phyloP scores from a whole-genome alignment of 2,113 vertebrate species.

The Gallinago jamesoni region DNA sequence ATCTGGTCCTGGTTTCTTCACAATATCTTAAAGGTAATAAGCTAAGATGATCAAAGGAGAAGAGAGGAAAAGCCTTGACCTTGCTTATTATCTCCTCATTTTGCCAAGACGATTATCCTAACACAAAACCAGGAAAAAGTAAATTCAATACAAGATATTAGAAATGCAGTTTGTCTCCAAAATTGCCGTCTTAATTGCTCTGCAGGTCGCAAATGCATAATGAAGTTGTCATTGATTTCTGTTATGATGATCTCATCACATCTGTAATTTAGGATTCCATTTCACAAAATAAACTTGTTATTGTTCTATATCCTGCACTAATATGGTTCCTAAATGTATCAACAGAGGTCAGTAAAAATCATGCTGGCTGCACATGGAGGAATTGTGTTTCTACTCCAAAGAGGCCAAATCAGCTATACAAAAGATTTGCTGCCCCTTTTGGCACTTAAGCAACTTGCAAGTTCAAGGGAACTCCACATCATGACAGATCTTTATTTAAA shows the following conservation, averaged over 20 bases:
- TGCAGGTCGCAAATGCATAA: not conserved
- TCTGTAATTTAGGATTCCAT: constrained; percentile 10
- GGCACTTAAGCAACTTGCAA: not conserved
- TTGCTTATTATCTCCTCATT: not conserved
- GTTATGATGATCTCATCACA: constrained; percentile 8
- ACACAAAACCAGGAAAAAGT: not conserved
- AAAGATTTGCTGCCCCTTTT: not conserved
- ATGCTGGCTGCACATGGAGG: not conserved
- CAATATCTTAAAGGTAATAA: not conserved
- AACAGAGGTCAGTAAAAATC: not conserved
- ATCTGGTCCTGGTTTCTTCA: not conserved
- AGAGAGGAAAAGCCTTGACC: not conserved
- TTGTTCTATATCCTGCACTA: not conserved
- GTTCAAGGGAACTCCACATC: not conserved
- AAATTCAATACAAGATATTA: not conserved
- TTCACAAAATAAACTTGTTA: constrained; percentile 46
- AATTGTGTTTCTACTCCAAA: not conserved
- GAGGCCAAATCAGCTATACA: not conserved
- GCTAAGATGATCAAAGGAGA: not conserved
- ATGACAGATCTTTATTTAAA: not conserved
- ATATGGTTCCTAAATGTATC: not conserved
- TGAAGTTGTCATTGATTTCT: constrained; percentile 22
- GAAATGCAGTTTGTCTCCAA: not conserved
- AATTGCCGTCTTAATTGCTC: constrained; percentile 1
- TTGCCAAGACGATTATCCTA: not conserved